phyloP scores from a whole-genome alignment of 1,140 invertebrate species.

The Diabrotica virgifera region DNA sequence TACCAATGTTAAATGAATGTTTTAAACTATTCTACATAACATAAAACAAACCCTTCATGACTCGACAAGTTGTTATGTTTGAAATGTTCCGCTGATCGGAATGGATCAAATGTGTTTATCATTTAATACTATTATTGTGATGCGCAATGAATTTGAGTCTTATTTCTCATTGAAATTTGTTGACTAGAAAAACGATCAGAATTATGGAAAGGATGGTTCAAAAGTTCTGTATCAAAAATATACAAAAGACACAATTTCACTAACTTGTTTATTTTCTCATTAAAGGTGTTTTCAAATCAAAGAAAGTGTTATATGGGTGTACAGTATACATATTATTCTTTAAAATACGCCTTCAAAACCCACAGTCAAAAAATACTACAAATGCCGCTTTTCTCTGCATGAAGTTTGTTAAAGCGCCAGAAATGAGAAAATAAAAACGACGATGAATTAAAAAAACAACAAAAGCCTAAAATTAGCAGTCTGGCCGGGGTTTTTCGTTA shows the following conservation, averaged over 20 bases:
- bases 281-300: neutral
- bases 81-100: neutral
- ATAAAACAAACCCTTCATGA: too few species aligned
- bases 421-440: too few species aligned
- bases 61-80: too few species aligned
- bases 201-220: slow-evolving; percentile 14
- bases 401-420: too few species aligned
- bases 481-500: neutral
- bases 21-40: too few species aligned
- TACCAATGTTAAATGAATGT: too few species aligned
- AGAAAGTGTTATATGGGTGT: too few species aligned
- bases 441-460: neutral
- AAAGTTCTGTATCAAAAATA: slow-evolving; percentile 19
- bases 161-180: slow-evolving; percentile 8
- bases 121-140: slow-evolving; percentile 15
- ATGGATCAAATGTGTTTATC: neutral
- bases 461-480: neutral
- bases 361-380: too few species aligned
- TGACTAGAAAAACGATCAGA: slow-evolving; percentile 20
- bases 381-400: too few species aligned
- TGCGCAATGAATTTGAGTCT: slow-evolving; percentile 11
- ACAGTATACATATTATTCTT: too few species aligned
- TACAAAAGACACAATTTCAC: neutral
- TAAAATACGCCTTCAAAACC: too few species aligned
- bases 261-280: neutral